Conservation (phyloP, 2,888 invertebrate genomes). For the Atrina japonica region DNA sequence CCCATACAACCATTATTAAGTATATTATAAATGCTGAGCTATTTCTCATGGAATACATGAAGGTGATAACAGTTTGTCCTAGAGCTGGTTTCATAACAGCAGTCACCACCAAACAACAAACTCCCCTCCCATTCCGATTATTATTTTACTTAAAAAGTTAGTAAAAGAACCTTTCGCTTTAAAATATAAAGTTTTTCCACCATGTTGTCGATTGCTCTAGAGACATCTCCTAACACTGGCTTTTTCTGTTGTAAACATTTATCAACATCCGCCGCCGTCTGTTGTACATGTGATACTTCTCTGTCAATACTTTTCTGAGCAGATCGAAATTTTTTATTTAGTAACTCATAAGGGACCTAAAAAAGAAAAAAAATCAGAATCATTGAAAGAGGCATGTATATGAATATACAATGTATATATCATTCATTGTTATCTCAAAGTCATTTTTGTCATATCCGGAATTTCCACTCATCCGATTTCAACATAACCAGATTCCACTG, state of each 20-base stretch:
- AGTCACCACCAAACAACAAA: too few species aligned
- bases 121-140: too few species aligned
- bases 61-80: too few species aligned
- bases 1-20: too few species aligned
- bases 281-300: conserved; percentile 90
- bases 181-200: conserved; percentile 93
- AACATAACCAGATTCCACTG: too few species aligned
- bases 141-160: too few species aligned
- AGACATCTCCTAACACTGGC: conserved; percentile 82
- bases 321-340: conserved; percentile 97
- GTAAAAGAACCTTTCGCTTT: conserved; percentile 90
- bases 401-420: neutral
- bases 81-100: too few species aligned
- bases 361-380: conserved; percentile 39
- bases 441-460: too few species aligned
- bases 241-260: conserved; percentile 85
- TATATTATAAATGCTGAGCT: too few species aligned
- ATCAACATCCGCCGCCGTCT: conserved; percentile 90
- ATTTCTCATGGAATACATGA: too few species aligned
- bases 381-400: neutral
- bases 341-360: conserved; percentile 97
- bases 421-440: too few species aligned
- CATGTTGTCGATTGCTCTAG: conserved; percentile 91
- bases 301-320: conserved; percentile 97
- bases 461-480: too few species aligned